Evolutionary conservation across 2,888 invertebrate species (phyloP).

Genomic region (Pseudoips prasinana): DNA sequence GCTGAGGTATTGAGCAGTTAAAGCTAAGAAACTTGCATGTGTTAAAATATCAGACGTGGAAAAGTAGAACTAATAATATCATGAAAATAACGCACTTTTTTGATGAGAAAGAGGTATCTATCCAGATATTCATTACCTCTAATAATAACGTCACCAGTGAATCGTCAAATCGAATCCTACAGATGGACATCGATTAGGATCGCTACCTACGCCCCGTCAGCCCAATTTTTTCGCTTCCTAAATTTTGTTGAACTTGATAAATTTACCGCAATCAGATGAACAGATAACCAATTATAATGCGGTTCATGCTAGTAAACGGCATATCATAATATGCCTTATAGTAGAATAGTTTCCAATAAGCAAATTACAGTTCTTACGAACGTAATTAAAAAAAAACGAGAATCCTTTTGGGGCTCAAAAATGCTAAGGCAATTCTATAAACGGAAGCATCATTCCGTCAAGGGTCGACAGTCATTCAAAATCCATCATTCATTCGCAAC

Average conservation of each 20-base stretch:
- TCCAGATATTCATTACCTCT: slow-evolving; percentile 1
- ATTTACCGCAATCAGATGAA: slow-evolving; percentile 66
- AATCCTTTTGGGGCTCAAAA: neutral
- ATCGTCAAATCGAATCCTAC: slow-evolving; percentile 60
- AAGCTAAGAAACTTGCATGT: too few species aligned
- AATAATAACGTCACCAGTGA: slow-evolving; percentile 44
- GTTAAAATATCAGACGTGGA: too few species aligned
- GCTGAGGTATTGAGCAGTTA: too few species aligned
- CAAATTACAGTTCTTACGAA: neutral
- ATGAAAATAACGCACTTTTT: too few species aligned
- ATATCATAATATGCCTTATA: neutral
- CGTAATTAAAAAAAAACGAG: neutral
- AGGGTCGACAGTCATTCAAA: slow-evolving; percentile 66
- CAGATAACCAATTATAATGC: slow-evolving; percentile 48
- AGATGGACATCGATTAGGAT: slow-evolving; percentile 65
- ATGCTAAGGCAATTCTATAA: slow-evolving; percentile 20
- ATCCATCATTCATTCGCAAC: slow-evolving; percentile 76
- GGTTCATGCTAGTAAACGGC: slow-evolving; percentile 23
- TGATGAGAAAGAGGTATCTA: too few species aligned
- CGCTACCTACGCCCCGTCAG: slow-evolving; percentile 71
- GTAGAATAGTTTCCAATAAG: neutral
- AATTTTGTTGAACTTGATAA: slow-evolving; percentile 64
- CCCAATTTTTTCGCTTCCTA: slow-evolving; percentile 56
- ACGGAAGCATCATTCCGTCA: slow-evolving; percentile 60
- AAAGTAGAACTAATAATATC: too few species aligned